Percentiles rank a stretch among this genome's conserved stretches.
phyloP scores from a whole-genome alignment of 2,797 vertebrate species.

The Peromyscus eremicus region DNA sequence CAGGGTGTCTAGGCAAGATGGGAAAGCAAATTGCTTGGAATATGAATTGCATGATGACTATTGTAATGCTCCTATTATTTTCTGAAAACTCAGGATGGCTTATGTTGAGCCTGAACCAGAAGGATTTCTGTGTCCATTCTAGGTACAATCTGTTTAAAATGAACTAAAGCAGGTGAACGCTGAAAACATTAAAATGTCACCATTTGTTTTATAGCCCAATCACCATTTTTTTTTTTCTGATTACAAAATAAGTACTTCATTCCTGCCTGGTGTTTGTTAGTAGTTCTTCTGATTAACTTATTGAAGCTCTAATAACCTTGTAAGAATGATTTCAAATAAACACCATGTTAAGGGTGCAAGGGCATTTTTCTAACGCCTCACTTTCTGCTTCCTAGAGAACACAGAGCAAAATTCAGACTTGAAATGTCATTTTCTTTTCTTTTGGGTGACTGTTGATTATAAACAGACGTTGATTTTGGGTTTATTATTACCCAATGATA shows the following conservation, averaged over 20 bases:
- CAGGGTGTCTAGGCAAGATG: conserved; percentile 74
- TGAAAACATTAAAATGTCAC: conserved; percentile 65
- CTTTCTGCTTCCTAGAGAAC: conserved; percentile 16
- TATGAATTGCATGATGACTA: conserved; percentile 77
- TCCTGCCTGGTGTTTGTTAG: conserved; percentile 16
- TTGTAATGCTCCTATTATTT: conserved; percentile 78
- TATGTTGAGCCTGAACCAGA: conserved; percentile 67
- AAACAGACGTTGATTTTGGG: conserved; percentile 14
- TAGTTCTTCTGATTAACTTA: conserved; percentile 61
- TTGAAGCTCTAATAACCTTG: conserved; percentile 38
- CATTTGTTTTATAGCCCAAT: conserved; percentile 52
- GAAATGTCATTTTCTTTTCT: conserved; percentile 56
- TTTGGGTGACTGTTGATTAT: conserved; percentile 57
- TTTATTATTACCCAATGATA: conserved; percentile 28
- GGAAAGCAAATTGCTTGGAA: conserved; percentile 78
- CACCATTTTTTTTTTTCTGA: conserved; percentile 55
- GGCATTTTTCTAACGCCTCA: conserved; percentile 8
- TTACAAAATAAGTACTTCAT: conserved; percentile 55
- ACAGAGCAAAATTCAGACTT: conserved; percentile 52
- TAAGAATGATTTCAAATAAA: conserved; percentile 69
- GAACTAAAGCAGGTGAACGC: conserved; percentile 48
- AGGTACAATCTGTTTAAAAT: conserved; percentile 68
- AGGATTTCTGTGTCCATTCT: conserved; percentile 62
- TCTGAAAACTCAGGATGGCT: conserved; percentile 69
- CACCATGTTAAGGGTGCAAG: conserved; percentile 5